phyloP scores from a whole-genome alignment of 37 sponge, comb jelly and placozoan species.

The Axinella damicornis region DNA sequence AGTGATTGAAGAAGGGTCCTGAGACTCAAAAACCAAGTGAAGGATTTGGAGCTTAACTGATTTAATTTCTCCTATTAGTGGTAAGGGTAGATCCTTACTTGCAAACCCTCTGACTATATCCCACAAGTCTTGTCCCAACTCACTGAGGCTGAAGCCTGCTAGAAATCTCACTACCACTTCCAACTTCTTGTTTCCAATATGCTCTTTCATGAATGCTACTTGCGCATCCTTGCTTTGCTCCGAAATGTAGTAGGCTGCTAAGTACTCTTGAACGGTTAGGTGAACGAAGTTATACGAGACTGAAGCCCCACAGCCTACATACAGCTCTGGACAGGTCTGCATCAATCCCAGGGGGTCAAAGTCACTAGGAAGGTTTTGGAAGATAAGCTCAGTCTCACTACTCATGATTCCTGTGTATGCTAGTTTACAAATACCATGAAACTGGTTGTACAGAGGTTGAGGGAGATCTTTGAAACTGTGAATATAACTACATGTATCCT shows the following conservation, averaged over 20 bases:
- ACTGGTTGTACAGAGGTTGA: neutral
- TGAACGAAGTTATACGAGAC: slow-evolving; percentile 20
- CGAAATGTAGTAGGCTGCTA: slow-evolving; percentile 16
- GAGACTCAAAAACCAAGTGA: no score
- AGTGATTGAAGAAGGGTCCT: no score
- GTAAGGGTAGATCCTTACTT: no score
- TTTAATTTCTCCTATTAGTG: no score
- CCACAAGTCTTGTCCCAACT: neutral
- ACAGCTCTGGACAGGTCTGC: no score
- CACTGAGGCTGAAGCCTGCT: slow-evolving; percentile 14
- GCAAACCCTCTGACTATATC: neutral
- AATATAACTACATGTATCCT: neutral
- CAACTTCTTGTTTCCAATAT: neutral
- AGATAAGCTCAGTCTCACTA: neutral
- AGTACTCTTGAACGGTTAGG: slow-evolving; percentile 13
- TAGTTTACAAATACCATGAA: neutral
- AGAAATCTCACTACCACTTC: slow-evolving; percentile 5
- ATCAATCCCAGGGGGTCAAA: no score
- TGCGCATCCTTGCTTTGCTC: neutral
- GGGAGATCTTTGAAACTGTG: slow-evolving; percentile 10
- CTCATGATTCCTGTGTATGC: slow-evolving; percentile 6
- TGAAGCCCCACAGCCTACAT: no score
- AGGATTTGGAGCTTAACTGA: no score
- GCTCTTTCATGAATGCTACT: neutral
- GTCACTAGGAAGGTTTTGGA: neutral